These are phyloP conservation scores for Athene cunicularia DNA, from an alignment of 2,113 vertebrate species.

Conservation along the genomic window DNA sequence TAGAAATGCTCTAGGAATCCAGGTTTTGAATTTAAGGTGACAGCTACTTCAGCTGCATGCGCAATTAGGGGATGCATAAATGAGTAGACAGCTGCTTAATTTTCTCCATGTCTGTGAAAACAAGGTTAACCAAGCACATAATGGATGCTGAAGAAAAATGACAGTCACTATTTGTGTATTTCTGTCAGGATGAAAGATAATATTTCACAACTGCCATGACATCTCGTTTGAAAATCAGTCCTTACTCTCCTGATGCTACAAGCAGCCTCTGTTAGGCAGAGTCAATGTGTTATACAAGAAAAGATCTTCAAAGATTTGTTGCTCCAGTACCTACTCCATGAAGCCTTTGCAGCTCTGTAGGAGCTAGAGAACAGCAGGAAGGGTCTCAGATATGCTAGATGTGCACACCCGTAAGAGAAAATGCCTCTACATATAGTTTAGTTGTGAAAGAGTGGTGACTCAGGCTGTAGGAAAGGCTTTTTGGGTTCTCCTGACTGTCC, in stretches of 20 bases:
- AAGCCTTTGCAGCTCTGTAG: not conserved
- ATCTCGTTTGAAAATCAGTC: not conserved
- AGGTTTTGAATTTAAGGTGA: accelerated
- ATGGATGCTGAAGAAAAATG: not conserved
- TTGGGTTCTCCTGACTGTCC: not conserved
- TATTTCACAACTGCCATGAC: not conserved
- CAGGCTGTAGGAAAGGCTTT: not conserved
- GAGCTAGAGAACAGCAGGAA: not conserved
- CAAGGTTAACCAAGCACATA: not conserved
- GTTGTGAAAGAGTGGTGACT: not conserved
- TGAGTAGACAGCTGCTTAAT: not conserved
- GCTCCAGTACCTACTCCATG: not conserved
- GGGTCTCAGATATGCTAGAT: not conserved
- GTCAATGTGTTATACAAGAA: accelerated
- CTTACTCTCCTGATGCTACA: not conserved
- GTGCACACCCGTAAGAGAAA: not conserved
- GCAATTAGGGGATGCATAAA: not conserved
- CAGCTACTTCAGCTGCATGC: not conserved
- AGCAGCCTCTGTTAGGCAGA: not conserved
- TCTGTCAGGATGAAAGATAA: not conserved
- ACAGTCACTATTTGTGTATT: not conserved
- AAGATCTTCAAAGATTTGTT: not conserved
- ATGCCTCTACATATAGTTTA: not conserved
- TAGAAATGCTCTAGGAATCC: not conserved
- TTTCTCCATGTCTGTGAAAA: not conserved